Percentiles rank a stretch among this genome's conserved stretches.
Conservation (phyloP, 2,888 invertebrate species). For the Philonicus albiceps region DNA sequence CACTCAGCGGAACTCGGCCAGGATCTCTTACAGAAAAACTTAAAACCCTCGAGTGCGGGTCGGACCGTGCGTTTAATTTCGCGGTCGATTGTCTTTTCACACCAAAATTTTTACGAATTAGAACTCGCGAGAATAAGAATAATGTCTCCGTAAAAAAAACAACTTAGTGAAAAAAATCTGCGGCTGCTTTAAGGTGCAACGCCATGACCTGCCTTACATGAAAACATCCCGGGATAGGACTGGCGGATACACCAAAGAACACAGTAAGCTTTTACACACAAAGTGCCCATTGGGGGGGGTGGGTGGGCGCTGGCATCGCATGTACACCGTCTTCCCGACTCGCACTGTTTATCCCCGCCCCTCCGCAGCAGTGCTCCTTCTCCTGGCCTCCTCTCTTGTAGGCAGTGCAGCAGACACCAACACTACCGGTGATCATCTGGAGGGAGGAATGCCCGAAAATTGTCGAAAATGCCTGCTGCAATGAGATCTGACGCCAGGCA, state of each 20-base stretch:
- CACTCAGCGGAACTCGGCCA: background rate
- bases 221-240: slow-evolving; percentile 64
- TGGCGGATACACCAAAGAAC: slow-evolving; percentile 53
- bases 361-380: background rate
- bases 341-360: slow-evolving; percentile 7
- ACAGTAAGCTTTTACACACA: slow-evolving; percentile 47
- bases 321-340: background rate
- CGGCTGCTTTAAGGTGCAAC: slow-evolving; percentile 49
- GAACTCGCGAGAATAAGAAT: background rate
- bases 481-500: background rate
- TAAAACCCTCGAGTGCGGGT: background rate
- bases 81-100: background rate
- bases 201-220: slow-evolving; percentile 65
- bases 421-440: slow-evolving; percentile 8
- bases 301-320: background rate
- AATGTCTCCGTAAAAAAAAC: slow-evolving; percentile 41
- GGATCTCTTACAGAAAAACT: background rate
- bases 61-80: background rate
- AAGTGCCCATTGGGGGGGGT: background rate
- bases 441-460: slow-evolving; percentile 21
- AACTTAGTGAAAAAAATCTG: slow-evolving; percentile 37
- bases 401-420: background rate
- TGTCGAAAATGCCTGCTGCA: background rate
- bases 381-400: background rate
- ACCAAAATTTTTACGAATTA: background rate